These are phyloP conservation scores for Lathronympha strigana DNA, from an alignment of 2,888 invertebrate genomes.

Conservation along the genomic window DNA sequence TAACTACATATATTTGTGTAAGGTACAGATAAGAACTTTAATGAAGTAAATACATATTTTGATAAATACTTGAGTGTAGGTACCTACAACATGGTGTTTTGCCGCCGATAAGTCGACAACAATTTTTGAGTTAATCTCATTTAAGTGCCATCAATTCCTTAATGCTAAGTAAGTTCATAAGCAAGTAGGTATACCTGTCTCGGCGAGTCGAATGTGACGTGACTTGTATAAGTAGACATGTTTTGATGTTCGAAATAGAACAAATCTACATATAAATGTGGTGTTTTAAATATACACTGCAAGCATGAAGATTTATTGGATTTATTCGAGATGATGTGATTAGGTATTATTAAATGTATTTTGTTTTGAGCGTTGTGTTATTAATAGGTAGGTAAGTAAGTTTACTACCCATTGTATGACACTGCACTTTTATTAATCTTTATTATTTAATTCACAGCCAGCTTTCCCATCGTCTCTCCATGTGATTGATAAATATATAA, in stretches of 20 bases:
- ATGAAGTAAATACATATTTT: no score
- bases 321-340: background rate
- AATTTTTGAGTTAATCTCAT: background rate
- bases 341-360: background rate
- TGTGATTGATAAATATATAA: no score
- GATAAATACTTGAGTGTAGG: no score
- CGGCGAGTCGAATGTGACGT: slow-evolving; percentile 11
- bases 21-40: no score
- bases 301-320: slow-evolving; percentile 1
- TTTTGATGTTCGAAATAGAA: slow-evolving; percentile 24
- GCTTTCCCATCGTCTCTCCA: no score
- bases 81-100: no score
- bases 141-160: slow-evolving; percentile 2
- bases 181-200: slow-evolving; percentile 1
- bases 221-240: slow-evolving; percentile 12
- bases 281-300: slow-evolving; percentile 8
- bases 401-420: no score
- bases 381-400: no score
- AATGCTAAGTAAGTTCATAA: background rate
- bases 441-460: no score
- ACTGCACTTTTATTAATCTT: no score
- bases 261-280: slow-evolving; percentile 26
- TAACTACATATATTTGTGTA: no score
- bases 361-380: no score
- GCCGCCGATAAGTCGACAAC: background rate